These are phyloP conservation scores for Eupleurogrammus muticus DNA, from an alignment of 2,797 vertebrate genomes.

Conservation along the genomic window DNA sequence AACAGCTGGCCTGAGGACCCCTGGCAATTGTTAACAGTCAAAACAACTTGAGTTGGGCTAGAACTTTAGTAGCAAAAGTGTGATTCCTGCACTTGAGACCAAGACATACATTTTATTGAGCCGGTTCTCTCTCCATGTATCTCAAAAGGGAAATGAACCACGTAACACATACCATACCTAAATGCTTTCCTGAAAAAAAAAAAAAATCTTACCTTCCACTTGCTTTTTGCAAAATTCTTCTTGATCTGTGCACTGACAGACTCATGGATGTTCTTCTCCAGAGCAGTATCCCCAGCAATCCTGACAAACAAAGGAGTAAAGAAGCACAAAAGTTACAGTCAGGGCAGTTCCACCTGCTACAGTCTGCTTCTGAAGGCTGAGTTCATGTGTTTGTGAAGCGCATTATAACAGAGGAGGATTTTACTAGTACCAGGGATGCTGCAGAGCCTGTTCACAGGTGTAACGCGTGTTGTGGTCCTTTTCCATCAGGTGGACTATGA, in stretches of 20 bases:
- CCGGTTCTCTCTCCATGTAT: not conserved
- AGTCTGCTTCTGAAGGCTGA: not conserved
- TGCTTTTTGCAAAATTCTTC: conserved; percentile 99
- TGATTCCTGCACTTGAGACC: conserved; percentile 2
- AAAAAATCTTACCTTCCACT: conserved; percentile 90
- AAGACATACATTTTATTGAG: conserved; percentile 10
- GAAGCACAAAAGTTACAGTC: conserved; percentile 7
- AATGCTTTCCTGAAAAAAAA: conserved; percentile 5
- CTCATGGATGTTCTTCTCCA: conserved; percentile 98
- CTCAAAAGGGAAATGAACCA: not conserved
- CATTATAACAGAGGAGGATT: not conserved
- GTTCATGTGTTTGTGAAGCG: not conserved
- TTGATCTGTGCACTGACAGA: conserved; percentile 98
- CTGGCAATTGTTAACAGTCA: not conserved
- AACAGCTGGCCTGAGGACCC: not conserved
- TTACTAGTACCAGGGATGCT: conserved; percentile 86
- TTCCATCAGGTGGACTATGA: conserved; percentile 96
- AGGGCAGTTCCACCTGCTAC: not conserved
- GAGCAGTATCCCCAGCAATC: conserved; percentile 96
- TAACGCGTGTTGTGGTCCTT: conserved; percentile 90
- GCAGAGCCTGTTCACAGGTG: conserved; percentile 96
- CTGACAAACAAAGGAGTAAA: conserved; percentile 68
- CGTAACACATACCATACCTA: not conserved
- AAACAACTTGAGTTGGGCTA: not conserved
- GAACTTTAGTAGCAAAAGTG: not conserved